A percentile compares a stretch with the other conserved stretches of the same genome.
Conservation (phyloP, 2,113 vertebrate species). For the Leiothrix lutea region DNA sequence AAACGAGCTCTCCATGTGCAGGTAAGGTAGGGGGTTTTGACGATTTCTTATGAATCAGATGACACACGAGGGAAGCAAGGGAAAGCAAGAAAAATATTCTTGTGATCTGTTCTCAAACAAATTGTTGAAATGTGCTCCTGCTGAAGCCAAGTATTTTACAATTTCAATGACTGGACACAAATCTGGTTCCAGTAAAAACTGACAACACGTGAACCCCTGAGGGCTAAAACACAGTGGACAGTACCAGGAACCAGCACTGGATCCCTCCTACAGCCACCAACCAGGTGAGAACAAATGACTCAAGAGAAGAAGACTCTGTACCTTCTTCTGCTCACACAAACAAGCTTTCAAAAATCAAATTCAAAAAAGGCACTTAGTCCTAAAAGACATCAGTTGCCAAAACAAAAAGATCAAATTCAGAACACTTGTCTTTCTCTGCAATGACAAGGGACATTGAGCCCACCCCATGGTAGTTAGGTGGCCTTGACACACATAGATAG, state of each 20-base stretch:
- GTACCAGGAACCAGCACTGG: background rate
- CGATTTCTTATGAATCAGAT: background rate
- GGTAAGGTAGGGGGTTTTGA: background rate
- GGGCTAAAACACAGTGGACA: background rate
- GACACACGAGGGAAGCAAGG: background rate
- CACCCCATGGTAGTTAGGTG: background rate
- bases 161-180: background rate
- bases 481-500: background rate
- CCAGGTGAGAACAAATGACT: background rate
- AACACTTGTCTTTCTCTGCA: background rate
- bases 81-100: background rate
- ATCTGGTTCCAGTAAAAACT: background rate
- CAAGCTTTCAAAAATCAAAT: background rate
- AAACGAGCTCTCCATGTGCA: constrained; percentile 2
- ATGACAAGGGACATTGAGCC: background rate
- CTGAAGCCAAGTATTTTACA: background rate
- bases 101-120: background rate
- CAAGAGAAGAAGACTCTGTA: background rate
- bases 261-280: background rate
- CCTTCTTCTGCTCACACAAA: background rate
- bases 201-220: background rate
- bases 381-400: background rate
- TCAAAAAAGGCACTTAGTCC: background rate
- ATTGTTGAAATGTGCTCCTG: background rate
- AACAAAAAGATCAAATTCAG: background rate